Base-by-base conservation (phyloP, 2,888 invertebrate genomes). In the Apodemia mormo region DNA sequence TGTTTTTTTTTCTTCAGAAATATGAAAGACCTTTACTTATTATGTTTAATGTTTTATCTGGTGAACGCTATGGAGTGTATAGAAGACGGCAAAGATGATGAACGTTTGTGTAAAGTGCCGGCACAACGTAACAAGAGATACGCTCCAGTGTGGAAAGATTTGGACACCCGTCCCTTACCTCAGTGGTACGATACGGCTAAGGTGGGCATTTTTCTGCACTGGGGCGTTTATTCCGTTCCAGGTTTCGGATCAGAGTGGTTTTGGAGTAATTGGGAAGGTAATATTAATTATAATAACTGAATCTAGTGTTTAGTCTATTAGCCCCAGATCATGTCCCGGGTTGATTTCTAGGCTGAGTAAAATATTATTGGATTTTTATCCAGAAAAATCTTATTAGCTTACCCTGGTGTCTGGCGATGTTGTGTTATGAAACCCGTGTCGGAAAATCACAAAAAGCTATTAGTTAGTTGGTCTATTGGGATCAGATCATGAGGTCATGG, bases 171-270 rank as follows among this genome's bases (percentile, higher is more conserved):
- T 69, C 97, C 97, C 0, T 82, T 98, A 69, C 98, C 98, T 0
- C 74, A 83, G 2, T 99, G 98, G 98, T 99, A 97, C 83, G 98
- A 98, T 82, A 94, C 96, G 69, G 97, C 96, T 0, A 99, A 99
- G 91, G 90, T 98, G 74, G 98, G 98, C 2, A 98, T 99, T 78
- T 98, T 99, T 81, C 90, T 99, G 58, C 98, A 98, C 82, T 98
- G 98, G 97, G 98, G 98, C 0, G 97, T 98, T 0, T 99, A 96
- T 82, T 96, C 97, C 0, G 98, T 98, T 12, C 98, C 98, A 0
- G 96, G 97, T 82, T 97, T 96, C 85, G 95, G 95, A 0, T 95
- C 96, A 0, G 98, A 98, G 91, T 99, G 98, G 99, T 98, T 98
- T 85, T 98, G 98, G 98, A 91, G 87, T 30, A 91, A 96, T 78